These are phyloP conservation scores for Ameiurus melas DNA, from an alignment of 2,113 vertebrate genomes.

Conservation along the genomic window DNA sequence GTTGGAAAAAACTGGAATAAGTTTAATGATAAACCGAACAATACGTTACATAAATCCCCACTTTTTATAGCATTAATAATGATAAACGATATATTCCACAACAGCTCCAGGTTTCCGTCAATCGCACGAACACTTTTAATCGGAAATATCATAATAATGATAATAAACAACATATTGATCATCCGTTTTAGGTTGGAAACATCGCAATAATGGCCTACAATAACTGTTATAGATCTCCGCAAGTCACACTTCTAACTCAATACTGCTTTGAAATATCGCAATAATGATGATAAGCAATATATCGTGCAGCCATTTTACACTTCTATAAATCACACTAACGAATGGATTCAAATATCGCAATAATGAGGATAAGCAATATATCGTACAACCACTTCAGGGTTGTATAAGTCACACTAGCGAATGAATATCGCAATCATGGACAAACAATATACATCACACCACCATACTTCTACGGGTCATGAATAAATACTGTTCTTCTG, in stretches of 20 bases:
- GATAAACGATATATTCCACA: neutral
- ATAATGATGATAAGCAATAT: neutral
- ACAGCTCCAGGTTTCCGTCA: neutral
- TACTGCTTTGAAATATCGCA: neutral
- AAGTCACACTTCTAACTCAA: neutral
- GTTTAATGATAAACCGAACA: neutral
- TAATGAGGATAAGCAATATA: neutral
- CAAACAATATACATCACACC: neutral
- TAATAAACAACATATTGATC: neutral
- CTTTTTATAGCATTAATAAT: no score
- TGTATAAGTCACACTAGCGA: neutral
- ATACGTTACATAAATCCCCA: no score
- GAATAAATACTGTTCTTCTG: neutral
- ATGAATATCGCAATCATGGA: neutral
- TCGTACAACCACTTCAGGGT: neutral
- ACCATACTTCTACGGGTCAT: neutral
- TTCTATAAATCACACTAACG: neutral
- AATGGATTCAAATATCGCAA: neutral
- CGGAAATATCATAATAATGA: neutral
- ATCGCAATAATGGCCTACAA: neutral
- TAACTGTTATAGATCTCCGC: neutral
- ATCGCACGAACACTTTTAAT: neutral
- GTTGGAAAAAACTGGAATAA: neutral
- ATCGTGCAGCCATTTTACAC: neutral
- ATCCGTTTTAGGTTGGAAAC: neutral